These are phyloP conservation scores for Protobothrops flavoviridis DNA, from an alignment of 2,113 vertebrate species.

Conservation along the genomic window DNA sequence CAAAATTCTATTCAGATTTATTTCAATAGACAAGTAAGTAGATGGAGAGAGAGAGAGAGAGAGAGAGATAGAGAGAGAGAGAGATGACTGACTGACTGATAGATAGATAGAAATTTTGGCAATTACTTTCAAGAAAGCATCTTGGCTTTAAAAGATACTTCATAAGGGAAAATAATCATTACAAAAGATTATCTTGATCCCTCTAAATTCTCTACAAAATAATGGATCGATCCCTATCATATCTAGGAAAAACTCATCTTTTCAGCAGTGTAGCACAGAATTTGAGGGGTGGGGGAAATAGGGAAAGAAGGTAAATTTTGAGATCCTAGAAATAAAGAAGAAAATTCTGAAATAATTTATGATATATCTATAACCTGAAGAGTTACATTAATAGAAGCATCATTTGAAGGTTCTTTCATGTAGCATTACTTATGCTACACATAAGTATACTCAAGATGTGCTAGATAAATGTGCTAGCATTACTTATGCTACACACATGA, in stretches of 20 bases:
- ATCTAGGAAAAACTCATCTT: not conserved
- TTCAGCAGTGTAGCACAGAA: not conserved
- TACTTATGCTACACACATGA: too few species aligned
- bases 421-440: not conserved
- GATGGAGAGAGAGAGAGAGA: not conserved
- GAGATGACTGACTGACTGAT: not conserved
- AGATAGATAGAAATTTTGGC: too few species aligned
- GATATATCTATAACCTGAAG: not conserved
- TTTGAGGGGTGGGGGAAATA: not conserved
- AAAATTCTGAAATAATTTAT: not conserved
- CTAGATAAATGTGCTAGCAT: too few species aligned
- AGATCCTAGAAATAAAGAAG: not conserved
- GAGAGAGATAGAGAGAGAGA: not conserved
- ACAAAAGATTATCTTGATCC: not conserved
- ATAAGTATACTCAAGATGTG: not conserved
- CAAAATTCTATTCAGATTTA: not conserved
- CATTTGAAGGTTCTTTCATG: not conserved
- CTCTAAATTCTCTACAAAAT: not conserved
- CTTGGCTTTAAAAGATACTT: not conserved
- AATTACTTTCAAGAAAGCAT: not conserved
- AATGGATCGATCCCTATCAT: not conserved
- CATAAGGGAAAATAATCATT: not conserved
- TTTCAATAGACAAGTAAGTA: not conserved
- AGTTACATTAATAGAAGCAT: not conserved
- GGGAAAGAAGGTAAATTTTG: not conserved